Percentiles rank a stretch among this genome's conserved stretches.
Conservation (phyloP, 2,797 vertebrate genomes). For the Peromyscus attwateri region DNA sequence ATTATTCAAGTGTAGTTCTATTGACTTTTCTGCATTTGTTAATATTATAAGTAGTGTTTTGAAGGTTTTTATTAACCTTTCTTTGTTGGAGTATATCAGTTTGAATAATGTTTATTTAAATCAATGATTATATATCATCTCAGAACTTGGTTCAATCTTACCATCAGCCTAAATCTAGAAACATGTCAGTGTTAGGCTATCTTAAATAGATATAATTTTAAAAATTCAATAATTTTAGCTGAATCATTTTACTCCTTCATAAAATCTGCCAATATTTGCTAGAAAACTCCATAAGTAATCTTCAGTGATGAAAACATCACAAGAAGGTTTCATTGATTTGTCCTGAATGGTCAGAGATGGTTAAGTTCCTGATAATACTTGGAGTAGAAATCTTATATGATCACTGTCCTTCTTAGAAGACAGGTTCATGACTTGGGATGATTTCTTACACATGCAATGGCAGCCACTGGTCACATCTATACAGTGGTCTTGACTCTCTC, state of each 20-base stretch:
- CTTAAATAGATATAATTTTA: neutral
- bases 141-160: slow-evolving; percentile 25
- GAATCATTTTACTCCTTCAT: slow-evolving; percentile 19
- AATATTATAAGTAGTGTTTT: slow-evolving; percentile 5
- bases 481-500: neutral
- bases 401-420: neutral
- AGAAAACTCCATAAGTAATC: neutral
- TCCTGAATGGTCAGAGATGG: neutral
- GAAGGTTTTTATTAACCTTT: neutral
- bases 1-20: slow-evolving; percentile 5
- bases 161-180: neutral
- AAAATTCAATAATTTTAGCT: slow-evolving; percentile 23
- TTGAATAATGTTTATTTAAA: slow-evolving; percentile 53
- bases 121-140: slow-evolving; percentile 9
- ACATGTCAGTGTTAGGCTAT: neutral
- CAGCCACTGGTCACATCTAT: neutral
- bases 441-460: neutral
- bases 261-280: slow-evolving; percentile 18
- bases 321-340: neutral
- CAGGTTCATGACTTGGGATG: neutral
- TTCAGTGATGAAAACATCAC: neutral
- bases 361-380: neutral
- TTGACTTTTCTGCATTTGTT: neutral
- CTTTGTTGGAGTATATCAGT: slow-evolving; percentile 16
- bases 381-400: neutral